A percentile compares a stretch with the other conserved stretches of the same genome.
Conservation (phyloP, 2,888 invertebrate species). For the Drosophila leonis region DNA sequence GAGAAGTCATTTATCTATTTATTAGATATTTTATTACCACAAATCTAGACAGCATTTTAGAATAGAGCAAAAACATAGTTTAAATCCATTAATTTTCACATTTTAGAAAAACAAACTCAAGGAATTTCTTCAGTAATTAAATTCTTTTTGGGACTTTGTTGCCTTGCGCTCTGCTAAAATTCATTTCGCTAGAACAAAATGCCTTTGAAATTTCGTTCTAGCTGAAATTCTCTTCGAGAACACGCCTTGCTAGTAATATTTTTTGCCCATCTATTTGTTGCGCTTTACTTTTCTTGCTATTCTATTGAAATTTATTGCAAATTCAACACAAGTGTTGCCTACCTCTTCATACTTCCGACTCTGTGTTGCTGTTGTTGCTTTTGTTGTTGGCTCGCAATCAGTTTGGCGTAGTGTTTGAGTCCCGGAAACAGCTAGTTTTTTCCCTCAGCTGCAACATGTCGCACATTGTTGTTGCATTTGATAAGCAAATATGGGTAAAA, state of each 20-base stretch:
- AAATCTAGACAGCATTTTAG: too few species aligned
- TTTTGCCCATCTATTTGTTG: constrained; percentile 49
- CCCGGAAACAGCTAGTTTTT: constrained; percentile 76
- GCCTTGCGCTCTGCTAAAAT: neutral
- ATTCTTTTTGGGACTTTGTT: neutral
- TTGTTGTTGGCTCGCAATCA: constrained; percentile 59
- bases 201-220: neutral
- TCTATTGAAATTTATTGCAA: constrained; percentile 69
- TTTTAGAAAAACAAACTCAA: neutral
- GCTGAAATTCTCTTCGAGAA: constrained; percentile 20
- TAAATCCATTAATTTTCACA: neutral
- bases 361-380: constrained; percentile 17
- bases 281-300: constrained; percentile 49
- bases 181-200: neutral
- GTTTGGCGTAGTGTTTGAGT: constrained; percentile 68
- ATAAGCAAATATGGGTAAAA: constrained; percentile 68
- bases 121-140: neutral
- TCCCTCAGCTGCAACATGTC: constrained; percentile 73
- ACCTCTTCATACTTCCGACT: constrained; percentile 10
- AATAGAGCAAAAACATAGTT: too few species aligned
- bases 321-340: constrained; percentile 47
- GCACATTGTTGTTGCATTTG: constrained; percentile 65
- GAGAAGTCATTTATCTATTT: too few species aligned
- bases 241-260: constrained; percentile 1
- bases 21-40: too few species aligned